Percentiles rank a stretch among this genome's conserved stretches.
Conservation (phyloP, 2,888 invertebrate genomes). For the Macrophya annulata region DNA sequence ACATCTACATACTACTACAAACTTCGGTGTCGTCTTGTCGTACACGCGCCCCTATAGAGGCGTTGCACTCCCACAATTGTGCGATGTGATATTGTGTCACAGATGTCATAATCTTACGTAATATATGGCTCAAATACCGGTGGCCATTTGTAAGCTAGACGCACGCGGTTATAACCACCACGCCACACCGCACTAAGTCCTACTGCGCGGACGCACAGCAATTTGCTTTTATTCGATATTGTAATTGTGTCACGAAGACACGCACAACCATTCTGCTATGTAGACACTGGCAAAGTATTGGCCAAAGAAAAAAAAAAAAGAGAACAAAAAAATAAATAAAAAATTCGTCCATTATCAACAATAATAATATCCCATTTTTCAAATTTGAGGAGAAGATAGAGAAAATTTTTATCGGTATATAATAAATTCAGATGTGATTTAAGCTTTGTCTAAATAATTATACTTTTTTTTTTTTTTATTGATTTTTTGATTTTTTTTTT, state of each 20-base stretch:
- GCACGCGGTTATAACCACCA: slow-evolving; percentile 55
- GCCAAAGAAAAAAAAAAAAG: slow-evolving; percentile 43
- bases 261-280: neutral
- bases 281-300: slow-evolving; percentile 64
- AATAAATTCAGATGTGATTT: too few species aligned
- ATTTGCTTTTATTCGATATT: slow-evolving; percentile 72
- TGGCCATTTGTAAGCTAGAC: slow-evolving; percentile 70
- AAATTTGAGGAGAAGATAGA: too few species aligned
- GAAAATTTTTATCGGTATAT: too few species aligned
- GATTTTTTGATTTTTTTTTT: neutral
- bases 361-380: too few species aligned
- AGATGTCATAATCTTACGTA: slow-evolving; percentile 78
- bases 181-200: slow-evolving; percentile 16
- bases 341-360: neutral
- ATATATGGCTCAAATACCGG: slow-evolving; percentile 62
- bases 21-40: neutral
- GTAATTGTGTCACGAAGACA: slow-evolving; percentile 66
- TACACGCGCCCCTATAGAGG: slow-evolving; percentile 31
- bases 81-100: slow-evolving; percentile 72
- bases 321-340: neutral
- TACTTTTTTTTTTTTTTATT: neutral
- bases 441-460: too few species aligned
- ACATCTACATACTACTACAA: neutral
- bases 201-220: slow-evolving; percentile 67
- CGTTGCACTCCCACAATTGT: slow-evolving; percentile 52